phyloP scores from a whole-genome alignment of 2,888 invertebrate species.

The Vannuccia rotundouncinata region DNA sequence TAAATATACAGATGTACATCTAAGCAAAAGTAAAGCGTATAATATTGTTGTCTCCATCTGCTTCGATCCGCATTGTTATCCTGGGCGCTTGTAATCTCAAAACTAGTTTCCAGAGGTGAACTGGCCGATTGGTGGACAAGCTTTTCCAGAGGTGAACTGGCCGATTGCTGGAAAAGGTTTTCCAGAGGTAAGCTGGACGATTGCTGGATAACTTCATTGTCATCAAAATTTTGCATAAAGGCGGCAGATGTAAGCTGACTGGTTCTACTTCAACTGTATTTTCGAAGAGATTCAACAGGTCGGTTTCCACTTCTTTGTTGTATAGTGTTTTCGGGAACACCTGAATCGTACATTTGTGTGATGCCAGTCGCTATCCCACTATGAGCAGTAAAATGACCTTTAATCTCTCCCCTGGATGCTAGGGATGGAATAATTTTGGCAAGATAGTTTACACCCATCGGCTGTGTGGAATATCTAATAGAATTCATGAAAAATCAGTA shows the following conservation, averaged over 20 bases:
- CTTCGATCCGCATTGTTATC: background rate
- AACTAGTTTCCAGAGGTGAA: background rate
- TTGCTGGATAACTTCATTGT: background rate
- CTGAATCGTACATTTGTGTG: background rate
- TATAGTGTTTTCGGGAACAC: background rate
- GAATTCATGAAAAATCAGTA: background rate
- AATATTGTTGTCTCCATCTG: background rate
- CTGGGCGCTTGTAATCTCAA: background rate
- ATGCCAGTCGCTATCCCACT: background rate
- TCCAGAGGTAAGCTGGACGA: background rate
- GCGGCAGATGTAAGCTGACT: background rate
- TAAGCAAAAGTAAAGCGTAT: background rate
- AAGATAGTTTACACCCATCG: background rate
- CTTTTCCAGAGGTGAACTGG: background rate
- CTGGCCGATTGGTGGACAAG: background rate
- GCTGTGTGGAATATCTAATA: background rate
- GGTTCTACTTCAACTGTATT: background rate
- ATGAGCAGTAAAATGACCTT: background rate
- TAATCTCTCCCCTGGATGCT: background rate
- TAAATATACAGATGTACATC: background rate
- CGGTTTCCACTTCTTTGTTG: background rate
- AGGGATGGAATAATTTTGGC: background rate
- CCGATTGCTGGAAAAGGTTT: background rate
- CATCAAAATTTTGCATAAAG: background rate
- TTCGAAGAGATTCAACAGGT: background rate